Base-by-base conservation (phyloP, 1,140 invertebrate genomes). In the Drosophila orosa region DNA sequence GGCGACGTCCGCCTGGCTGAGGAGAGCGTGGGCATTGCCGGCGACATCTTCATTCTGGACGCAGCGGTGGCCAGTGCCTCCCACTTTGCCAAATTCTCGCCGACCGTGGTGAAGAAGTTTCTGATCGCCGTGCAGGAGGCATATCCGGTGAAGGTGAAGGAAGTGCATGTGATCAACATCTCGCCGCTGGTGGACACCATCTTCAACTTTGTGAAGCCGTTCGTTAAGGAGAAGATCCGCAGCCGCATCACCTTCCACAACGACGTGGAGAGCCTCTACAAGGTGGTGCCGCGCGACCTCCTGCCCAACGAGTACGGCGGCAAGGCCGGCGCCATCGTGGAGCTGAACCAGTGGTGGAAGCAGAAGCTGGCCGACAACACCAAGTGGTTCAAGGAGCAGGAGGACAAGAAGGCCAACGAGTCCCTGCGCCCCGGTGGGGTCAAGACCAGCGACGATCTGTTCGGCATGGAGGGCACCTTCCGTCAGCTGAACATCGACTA, bases 91-190 rank as follows among this genome's bases (percentile, higher is more conserved):
- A 96, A 96, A 91, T 94, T 97, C 63, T 96, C 96, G 0, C 96
- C 96, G 5, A 92, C 94, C 0, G 85, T 95, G 27, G 94, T 96
- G 13, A 97, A 96, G 92, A 97, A 97, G 86, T 97, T 97, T 90
- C 93, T 97, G 76, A 95, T 96, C 35, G 96, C 95, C 87, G 95
- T 96, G 1, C 96, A 97, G 92, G 94, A 97, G 92, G 96, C 96
- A 0, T 97, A 97, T 91, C 96, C 96, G 0, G 95, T 97, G 0
- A 96, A 97, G 89, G 92, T 97, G 40, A 97, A 97, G 83, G 95
- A 96, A 91, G 95, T 97, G 29, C 96, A 97, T 85, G 94, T 97
- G 7, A 93, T 97, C n/a, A 97, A 97, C 87, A 95, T 96, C 6
- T 96, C 95, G 8, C 95, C 96, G 0, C 83, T 97, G 9, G 96